A percentile compares a stretch with the other conserved stretches of the same genome.
Evolutionary conservation across 2,797 vertebrate species (phyloP).

Genomic region (Sardinella longiceps): DNA sequence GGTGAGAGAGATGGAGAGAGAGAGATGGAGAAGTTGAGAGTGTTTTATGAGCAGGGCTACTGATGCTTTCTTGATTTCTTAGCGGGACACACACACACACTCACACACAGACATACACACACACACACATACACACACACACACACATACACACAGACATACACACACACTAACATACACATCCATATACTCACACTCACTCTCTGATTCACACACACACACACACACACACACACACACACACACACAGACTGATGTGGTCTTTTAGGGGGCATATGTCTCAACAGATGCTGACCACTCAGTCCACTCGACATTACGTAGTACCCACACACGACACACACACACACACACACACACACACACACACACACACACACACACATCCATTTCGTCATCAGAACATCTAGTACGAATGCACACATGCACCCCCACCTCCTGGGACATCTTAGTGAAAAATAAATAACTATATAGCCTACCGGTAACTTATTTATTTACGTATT

Average conservation of each 20-base stretch:
- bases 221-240: neutral
- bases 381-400: neutral
- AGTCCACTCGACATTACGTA: neutral
- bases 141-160: neutral
- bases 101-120: too few relatives aligned
- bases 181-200: too few relatives aligned
- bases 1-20: neutral
- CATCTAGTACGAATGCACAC: neutral
- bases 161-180: neutral
- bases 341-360: neutral
- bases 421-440: neutral
- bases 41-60: slow-evolving; percentile 11
- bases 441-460: too few relatives aligned
- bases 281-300: too few relatives aligned
- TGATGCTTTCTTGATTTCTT: neutral
- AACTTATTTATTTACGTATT: too few relatives aligned
- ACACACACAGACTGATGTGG: neutral
- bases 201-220: too few relatives aligned
- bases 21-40: neutral
- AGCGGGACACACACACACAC: too few relatives aligned
- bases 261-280: neutral
- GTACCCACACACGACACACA: neutral
- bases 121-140: too few relatives aligned
- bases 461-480: too few relatives aligned
- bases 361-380: neutral